Evolutionary conservation across 2,797 vertebrate species (phyloP).

Genomic region (Pyrocephalus nanus): DNA sequence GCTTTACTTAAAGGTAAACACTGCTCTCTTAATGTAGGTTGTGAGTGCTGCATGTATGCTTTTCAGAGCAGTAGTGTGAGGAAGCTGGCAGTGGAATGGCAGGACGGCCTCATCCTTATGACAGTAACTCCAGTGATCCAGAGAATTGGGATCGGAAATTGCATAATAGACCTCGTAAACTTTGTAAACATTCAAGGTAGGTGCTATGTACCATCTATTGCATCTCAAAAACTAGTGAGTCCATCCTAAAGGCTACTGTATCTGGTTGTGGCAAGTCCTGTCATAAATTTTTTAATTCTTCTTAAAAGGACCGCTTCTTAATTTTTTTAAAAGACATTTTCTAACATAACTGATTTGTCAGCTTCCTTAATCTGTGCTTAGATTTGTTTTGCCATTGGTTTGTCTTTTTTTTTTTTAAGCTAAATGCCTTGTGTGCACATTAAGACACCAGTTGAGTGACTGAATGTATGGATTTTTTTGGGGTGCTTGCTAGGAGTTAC

Average conservation of each 20-base stretch:
- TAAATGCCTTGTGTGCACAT: background rate
- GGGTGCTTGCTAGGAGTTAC: background rate
- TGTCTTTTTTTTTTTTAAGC: background rate
- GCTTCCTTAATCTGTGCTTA: conserved; percentile 28
- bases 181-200: conserved; percentile 91
- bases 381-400: background rate
- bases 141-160: conserved; percentile 90
- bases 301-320: background rate
- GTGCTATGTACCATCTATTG: conserved; percentile 64
- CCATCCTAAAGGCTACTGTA: conserved; percentile 54
- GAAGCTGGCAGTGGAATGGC: conserved; percentile 89
- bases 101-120: conserved; percentile 90
- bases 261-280: conserved; percentile 71
- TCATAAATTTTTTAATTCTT: conserved; percentile 24
- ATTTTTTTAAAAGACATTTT: background rate
- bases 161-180: conserved; percentile 88
- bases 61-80: conserved; percentile 83
- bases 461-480: background rate
- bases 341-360: conserved; percentile 5
- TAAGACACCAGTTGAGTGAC: background rate
- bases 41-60: conserved; percentile 84
- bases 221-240: conserved; percentile 57
- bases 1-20: conserved; percentile 73
- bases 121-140: conserved; percentile 94
- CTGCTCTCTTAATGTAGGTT: conserved; percentile 83